Evolutionary conservation across 2,113 vertebrate genomes (phyloP).

Genomic region (Lampris incognitus): DNA sequence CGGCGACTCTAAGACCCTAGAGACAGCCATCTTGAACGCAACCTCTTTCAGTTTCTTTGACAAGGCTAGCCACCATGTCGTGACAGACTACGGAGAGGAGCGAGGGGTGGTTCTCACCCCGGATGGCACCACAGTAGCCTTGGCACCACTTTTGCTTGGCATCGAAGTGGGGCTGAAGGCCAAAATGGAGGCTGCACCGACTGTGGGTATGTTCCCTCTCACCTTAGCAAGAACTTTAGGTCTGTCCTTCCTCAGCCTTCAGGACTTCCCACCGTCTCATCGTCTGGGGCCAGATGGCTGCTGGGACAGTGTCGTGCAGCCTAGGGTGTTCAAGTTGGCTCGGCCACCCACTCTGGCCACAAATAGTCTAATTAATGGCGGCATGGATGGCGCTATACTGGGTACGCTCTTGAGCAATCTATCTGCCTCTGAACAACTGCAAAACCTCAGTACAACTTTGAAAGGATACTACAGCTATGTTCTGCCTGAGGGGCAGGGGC

Average conservation of each 20-base stretch:
- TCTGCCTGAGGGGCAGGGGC: conserved; percentile 36
- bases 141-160: conserved; percentile 82
- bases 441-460: conserved; percentile 77
- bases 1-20: conserved; percentile 35
- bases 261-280: conserved; percentile 3
- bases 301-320: conserved; percentile 83
- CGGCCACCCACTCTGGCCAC: conserved; percentile 72
- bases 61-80: conserved; percentile 65
- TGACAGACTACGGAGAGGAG: conserved; percentile 60
- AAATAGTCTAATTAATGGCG: conserved; percentile 85
- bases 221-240: conserved; percentile 82
- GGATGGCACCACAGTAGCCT: conserved; percentile 86
- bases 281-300: conserved; percentile 83
- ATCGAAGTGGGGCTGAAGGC: conserved; percentile 79
- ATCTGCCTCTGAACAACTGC: conserved; percentile 27
- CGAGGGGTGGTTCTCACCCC: conserved; percentile 82
- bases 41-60: conserved; percentile 69
- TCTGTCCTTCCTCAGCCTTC: conserved; percentile 78
- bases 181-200: background rate
- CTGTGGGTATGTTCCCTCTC: conserved; percentile 66
- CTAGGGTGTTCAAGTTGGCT: conserved; percentile 80
- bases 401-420: conserved; percentile 67
- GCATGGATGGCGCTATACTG: conserved; percentile 87
- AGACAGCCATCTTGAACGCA: conserved; percentile 9
- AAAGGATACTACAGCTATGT: conserved; percentile 81